Evolutionary conservation across 2,113 vertebrate species (phyloP), one percentile per base, ranked within the genome.

Genomic region (Pachycephala philippinensis): DNA sequence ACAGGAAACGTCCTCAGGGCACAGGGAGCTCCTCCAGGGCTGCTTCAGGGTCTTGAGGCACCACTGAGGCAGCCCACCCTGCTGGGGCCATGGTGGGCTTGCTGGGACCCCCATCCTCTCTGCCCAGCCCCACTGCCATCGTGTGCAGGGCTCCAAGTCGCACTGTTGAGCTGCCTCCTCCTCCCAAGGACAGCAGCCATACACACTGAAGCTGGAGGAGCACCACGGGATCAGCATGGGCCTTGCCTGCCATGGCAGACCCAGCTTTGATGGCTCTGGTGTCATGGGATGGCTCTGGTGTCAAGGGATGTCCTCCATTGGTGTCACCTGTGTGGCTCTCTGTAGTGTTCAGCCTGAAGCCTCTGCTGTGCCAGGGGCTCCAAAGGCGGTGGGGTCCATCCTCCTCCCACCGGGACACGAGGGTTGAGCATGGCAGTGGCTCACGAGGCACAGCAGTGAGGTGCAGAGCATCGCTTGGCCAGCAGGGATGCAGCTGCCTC

Each of bases 1-100:
- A 97, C 98, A 98, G 98, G 98, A 98, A 98, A 90, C 65, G 74
- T 98, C 97, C 96, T 65, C 71, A 3, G 33, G 81, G 89, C 89
- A 53, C 47, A 7, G 84, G 76, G 76, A 89, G 89, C 78, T 97
- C 90, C 64, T 93, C 90, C 63, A 52, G 92, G 91, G 90, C 81
- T 49, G 14, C 90, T 88, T 59, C 54, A 45, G 59, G 85, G 65
- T 54, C 77, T 54, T 10, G 20, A 84, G 80, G 85, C 57, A 89
- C 7, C 12, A 35, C 64, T 19, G 3, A 52, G 44, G 42, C 45
- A n/a, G 12, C 16, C 87, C 72, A 89, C 39, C 27, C 57, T 5
- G 4, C 64, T 59, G 52, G 42, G 40, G 26, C 44, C 31, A 47
- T 15, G 77, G 60, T 4, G 22, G 74, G 52, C 63, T 74, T 0